A percentile compares a stretch with the other conserved stretches of the same genome.
These are phyloP conservation scores for Cinclus cinclus DNA, from an alignment of 2,113 vertebrate species.

Conservation along the genomic window DNA sequence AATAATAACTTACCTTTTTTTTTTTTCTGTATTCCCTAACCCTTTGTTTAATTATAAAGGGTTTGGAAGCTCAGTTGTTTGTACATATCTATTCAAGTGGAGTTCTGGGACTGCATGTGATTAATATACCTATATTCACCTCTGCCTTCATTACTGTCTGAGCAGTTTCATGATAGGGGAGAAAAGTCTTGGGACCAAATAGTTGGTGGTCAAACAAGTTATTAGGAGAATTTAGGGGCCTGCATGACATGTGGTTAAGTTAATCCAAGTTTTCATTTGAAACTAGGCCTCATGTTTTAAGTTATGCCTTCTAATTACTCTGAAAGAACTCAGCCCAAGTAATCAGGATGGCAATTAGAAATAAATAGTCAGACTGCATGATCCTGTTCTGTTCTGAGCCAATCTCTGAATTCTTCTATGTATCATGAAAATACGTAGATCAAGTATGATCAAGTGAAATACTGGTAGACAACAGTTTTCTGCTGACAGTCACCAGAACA, in stretches of 20 bases:
- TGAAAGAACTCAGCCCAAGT: neutral
- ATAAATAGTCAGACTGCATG: neutral
- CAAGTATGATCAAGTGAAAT: neutral
- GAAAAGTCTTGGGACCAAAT: neutral
- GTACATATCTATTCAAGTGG: neutral
- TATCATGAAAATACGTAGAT: neutral
- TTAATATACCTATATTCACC: rapidly evolving
- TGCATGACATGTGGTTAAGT: neutral
- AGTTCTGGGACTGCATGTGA: neutral
- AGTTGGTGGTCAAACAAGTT: neutral
- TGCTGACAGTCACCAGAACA: neutral
- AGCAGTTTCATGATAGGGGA: neutral
- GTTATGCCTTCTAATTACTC: neutral
- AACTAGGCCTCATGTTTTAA: neutral
- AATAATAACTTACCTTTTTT: neutral
- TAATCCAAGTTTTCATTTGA: neutral
- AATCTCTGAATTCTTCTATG: neutral
- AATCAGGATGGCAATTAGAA: neutral
- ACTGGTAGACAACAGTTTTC: neutral
- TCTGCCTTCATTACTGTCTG: neutral
- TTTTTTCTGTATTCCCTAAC: neutral
- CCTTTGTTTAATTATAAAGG: neutral
- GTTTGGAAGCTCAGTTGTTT: neutral
- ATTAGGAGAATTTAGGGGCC: neutral
- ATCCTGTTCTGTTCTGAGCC: neutral